Conservation (phyloP, 2,797 vertebrate genomes). For the Rousettus madagascariensis region DNA sequence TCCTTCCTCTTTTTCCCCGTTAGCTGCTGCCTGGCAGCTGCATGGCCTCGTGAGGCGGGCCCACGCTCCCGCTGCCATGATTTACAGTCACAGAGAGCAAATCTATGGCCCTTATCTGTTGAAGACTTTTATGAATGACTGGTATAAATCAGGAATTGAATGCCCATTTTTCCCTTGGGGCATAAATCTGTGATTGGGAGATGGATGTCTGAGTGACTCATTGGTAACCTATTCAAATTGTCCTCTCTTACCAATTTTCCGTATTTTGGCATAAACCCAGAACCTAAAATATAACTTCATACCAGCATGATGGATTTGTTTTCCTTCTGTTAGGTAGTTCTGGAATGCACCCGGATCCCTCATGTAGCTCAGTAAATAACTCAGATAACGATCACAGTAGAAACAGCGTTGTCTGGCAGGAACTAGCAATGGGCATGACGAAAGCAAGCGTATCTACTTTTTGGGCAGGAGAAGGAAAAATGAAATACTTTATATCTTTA, state of each 20-base stretch:
- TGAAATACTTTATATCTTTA: neutral
- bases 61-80: neutral
- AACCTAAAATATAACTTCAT: conserved; percentile 10
- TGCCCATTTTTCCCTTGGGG: conserved; percentile 49
- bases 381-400: neutral
- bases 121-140: conserved; percentile 62
- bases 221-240: conserved; percentile 52
- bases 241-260: neutral
- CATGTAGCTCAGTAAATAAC: neutral
- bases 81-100: conserved; percentile 2
- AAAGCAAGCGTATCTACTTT: neutral
- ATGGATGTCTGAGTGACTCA: conserved; percentile 55
- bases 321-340: neutral
- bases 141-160: conserved; percentile 67
- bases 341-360: neutral
- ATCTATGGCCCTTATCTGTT: conserved; percentile 64
- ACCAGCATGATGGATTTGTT: neutral
- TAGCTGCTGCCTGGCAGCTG: neutral
- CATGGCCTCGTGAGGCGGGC: neutral
- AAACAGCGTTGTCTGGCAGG: neutral
- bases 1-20: neutral
- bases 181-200: conserved; percentile 60
- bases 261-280: neutral
- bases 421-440: neutral
- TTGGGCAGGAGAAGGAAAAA: neutral